Base-by-base conservation (phyloP, 2,888 invertebrate genomes). In the Rhamphomyia laevipes region DNA sequence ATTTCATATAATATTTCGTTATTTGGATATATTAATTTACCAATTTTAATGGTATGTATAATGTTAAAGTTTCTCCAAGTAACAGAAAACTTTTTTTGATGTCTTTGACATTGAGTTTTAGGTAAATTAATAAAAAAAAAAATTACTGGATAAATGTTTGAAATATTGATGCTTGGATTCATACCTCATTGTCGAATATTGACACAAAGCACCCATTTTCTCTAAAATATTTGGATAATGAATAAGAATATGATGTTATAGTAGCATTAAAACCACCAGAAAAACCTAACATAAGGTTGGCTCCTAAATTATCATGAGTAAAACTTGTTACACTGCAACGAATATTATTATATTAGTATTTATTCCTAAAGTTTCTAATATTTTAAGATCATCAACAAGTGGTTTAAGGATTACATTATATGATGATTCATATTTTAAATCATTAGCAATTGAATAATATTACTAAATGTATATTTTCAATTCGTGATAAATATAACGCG, bases 261-360 rank as follows among this genome's bases (percentile, higher is more conserved):
- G 21, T 46, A 21, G 46, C 43, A n/a, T 23, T 46, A 27, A 52
- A 52, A 16, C 47, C n/a, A 5, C 38, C 46, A 16, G 45, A 30
- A 31, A 50, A 51, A 12, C 51, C 52, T 21, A 44, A 38, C 13
- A 54, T 37, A 16, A 37, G 17, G 21, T 52, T 51, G 3, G 41
- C 51, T 16, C 48, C 50, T 16, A 54, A 45, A 49, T 54, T 50
- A 38, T 54, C 52, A 47, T 45, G 47, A 12, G 51, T 43, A 21
- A 54, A 35, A 30, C 48, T 45, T 16, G 43, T 45, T 45, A 52
- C 21, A 2, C 38, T 37, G 12, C 47, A 51, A n/a, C 35, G 10
- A n/a, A 44, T n/a, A 41, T 43, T n/a, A n/a, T n/a, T n/a, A n/a
- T n/a, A 27, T 44, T 27, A 17, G 46, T 31, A 21, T 46, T 43